Conservation (phyloP, 2,113 vertebrate genomes). For the Camelus bactrianus region DNA sequence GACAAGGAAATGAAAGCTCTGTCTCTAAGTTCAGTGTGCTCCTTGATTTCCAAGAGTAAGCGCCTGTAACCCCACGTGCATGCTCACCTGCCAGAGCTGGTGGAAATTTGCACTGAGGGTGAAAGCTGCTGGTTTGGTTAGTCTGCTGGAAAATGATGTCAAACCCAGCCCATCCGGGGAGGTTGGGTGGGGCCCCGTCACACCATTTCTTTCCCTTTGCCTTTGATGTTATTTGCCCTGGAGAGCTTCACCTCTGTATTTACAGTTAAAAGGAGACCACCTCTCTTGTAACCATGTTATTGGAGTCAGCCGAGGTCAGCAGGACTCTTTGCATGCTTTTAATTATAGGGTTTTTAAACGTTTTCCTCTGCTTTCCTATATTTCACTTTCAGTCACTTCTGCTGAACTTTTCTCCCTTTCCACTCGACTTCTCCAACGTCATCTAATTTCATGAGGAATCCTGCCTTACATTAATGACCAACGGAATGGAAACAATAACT, state of each 20-base stretch:
- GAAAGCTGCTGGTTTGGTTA: constrained; percentile 42
- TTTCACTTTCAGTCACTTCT: constrained; percentile 35
- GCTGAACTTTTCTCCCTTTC: background rate
- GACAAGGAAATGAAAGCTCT: constrained; percentile 8
- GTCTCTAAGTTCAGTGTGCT: constrained; percentile 22
- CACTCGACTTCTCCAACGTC: background rate
- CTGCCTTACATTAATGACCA: background rate
- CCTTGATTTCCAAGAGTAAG: background rate
- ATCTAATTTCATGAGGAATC: constrained; percentile 48
- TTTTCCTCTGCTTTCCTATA: constrained; percentile 32
- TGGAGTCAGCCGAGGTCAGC: constrained; percentile 59
- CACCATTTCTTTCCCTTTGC: constrained; percentile 15
- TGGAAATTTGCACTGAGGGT: constrained; percentile 17
- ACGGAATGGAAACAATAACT: background rate
- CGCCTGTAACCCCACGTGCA: background rate
- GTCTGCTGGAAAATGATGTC: background rate
- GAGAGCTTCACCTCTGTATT: constrained; percentile 70
- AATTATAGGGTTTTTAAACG: background rate
- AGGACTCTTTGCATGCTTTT: constrained; percentile 35
- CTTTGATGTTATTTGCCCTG: constrained; percentile 72
- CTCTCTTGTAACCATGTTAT: background rate
- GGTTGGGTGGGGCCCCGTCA: background rate
- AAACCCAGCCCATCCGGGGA: background rate
- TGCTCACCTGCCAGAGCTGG: background rate
- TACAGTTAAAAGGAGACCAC: constrained; percentile 19